These are phyloP conservation scores for Anguilla obscura DNA, from an alignment of 2,797 vertebrate species.

Conservation along the genomic window DNA sequence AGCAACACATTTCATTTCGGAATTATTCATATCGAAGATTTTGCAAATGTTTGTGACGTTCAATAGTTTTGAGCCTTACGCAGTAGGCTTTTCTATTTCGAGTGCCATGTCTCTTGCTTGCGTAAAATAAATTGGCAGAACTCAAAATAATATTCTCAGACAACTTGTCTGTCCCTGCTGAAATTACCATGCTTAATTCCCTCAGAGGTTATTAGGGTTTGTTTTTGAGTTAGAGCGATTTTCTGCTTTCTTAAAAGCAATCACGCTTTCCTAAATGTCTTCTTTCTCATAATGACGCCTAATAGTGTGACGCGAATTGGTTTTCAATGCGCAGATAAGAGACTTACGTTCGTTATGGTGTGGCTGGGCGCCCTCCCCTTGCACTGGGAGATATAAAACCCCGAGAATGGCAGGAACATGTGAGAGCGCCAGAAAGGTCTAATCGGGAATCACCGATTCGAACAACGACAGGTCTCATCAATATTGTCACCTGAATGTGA, in stretches of 20 bases:
- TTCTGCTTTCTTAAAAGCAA: background rate
- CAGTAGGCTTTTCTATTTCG: background rate
- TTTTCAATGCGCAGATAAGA: background rate
- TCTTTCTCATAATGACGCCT: background rate
- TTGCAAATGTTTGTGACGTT: background rate
- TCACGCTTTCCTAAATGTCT: background rate
- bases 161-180: background rate
- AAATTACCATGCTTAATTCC: background rate
- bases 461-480: slow-evolving; percentile 38
- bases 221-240: background rate
- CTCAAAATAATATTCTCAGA: background rate
- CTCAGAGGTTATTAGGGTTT: background rate
- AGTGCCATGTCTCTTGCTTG: background rate
- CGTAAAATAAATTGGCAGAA: background rate
- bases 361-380: slow-evolving; percentile 41
- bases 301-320: background rate
- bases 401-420: slow-evolving; percentile 40
- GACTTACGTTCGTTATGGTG: slow-evolving; percentile 1
- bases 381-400: slow-evolving; percentile 60
- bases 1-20: background rate
- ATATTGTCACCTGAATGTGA: slow-evolving; percentile 50
- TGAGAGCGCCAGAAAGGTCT: slow-evolving; percentile 37
- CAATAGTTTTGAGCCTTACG: too few species aligned
- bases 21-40: background rate
- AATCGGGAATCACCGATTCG: background rate